These are phyloP conservation scores for Aphidius colemani DNA, from an alignment of 2,888 invertebrate genomes.

Conservation along the genomic window DNA sequence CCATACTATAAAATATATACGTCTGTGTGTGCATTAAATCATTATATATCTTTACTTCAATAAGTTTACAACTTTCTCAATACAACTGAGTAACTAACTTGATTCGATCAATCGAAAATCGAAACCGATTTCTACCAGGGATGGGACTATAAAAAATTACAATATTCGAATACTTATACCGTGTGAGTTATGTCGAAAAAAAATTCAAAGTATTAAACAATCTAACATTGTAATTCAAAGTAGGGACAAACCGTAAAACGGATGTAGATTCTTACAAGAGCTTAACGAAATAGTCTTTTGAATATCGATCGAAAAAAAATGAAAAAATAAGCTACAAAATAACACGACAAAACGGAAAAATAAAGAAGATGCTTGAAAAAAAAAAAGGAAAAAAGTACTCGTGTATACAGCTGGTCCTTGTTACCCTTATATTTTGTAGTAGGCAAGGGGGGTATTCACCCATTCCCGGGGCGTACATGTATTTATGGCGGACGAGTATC, in stretches of 20 bases:
- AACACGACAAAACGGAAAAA: constrained; percentile 23
- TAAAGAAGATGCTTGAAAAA: constrained; percentile 22
- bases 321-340: constrained; percentile 17
- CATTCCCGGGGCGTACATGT: constrained; percentile 29
- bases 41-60: too few species aligned
- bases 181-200: not conserved
- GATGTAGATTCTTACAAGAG: constrained; percentile 9
- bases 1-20: too few species aligned
- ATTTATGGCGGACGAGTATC: constrained; percentile 37
- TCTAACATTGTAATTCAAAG: too few species aligned
- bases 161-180: not conserved
- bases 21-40: too few species aligned
- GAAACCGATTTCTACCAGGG: too few species aligned
- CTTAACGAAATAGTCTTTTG: constrained; percentile 32
- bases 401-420: constrained; percentile 34
- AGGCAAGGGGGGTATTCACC: constrained; percentile 31
- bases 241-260: not conserved
- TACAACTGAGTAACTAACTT: not conserved
- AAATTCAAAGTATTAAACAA: too few species aligned
- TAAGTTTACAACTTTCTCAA: not conserved
- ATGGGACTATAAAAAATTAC: constrained; percentile 2
- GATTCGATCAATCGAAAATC: too few species aligned
- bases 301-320: constrained; percentile 37
- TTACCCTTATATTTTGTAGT: constrained; percentile 35
- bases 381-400: constrained; percentile 19